phyloP scores from a whole-genome alignment of 2,888 invertebrate genomes.

The Argyresthia goedartella region DNA sequence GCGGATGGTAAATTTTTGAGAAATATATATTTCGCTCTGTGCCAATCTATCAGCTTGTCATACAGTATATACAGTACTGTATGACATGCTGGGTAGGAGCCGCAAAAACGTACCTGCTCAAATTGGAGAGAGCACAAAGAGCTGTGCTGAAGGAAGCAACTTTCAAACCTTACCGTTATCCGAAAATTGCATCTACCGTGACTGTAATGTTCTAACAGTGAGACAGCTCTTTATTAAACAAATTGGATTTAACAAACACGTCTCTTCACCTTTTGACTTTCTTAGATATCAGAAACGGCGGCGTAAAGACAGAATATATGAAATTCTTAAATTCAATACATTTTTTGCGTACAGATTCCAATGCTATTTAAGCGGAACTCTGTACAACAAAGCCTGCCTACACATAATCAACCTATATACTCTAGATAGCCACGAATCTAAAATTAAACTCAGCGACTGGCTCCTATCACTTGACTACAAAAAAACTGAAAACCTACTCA shows the following conservation, averaged over 20 bases:
- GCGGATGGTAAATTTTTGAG: too few species aligned
- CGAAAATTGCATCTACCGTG: too few species aligned
- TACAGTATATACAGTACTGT: neutral
- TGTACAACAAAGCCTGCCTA: too few species aligned
- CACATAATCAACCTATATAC: neutral
- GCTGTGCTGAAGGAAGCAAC: neutral
- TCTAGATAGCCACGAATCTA: neutral
- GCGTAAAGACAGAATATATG: neutral
- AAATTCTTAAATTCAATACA: too few species aligned
- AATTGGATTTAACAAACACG: neutral
- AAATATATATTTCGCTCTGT: neutral
- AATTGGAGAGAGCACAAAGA: too few species aligned
- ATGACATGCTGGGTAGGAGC: neutral
- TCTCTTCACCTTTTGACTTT: neutral
- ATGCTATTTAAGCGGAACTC: too few species aligned
- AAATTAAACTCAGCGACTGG: neutral
- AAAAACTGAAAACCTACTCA: neutral
- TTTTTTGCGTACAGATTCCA: too few species aligned
- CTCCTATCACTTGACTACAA: neutral
- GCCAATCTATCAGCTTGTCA: neutral
- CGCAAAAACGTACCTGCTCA: neutral
- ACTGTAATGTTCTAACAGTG: too few species aligned
- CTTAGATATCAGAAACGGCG: neutral
- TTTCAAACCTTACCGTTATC: neutral
- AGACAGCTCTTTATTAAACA: too few species aligned